Conservation (phyloP, 1,140 invertebrate species). For the Papilio aristodemus region DNA sequence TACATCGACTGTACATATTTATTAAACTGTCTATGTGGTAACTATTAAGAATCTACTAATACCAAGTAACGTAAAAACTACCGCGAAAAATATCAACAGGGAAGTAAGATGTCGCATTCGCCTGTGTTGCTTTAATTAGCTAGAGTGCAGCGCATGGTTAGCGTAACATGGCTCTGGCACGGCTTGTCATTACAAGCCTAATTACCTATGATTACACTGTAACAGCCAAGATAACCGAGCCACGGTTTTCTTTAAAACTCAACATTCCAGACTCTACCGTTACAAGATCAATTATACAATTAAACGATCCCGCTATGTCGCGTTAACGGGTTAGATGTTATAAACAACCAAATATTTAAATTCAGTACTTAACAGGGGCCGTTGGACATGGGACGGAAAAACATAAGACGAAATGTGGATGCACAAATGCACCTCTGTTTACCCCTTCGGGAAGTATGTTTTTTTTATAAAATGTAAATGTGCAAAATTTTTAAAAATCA, state of each 20-base stretch:
- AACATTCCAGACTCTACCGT: conserved; percentile 5
- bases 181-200: conserved; percentile 17
- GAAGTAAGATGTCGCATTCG: conserved; percentile 21
- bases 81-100: conserved; percentile 10
- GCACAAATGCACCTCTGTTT: no score
- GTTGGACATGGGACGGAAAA: no score
- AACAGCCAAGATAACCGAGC: conserved; percentile 6
- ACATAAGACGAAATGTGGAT: no score
- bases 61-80: background rate
- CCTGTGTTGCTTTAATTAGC: conserved; percentile 13
- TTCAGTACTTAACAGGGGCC: no score
- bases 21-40: no score
- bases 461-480: no score
- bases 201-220: conserved; percentile 14
- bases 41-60: conserved; percentile 1
- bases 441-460: no score
- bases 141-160: conserved; percentile 18
- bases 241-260: conserved; percentile 2
- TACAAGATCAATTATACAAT: background rate
- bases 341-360: background rate
- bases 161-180: conserved; percentile 16
- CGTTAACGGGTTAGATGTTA: background rate
- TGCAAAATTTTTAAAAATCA: conserved; percentile 11
- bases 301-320: conserved; percentile 5
- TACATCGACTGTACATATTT: no score